Conservation (phyloP, 2,797 vertebrate genomes). For the Gadopsis bispinosus region DNA sequence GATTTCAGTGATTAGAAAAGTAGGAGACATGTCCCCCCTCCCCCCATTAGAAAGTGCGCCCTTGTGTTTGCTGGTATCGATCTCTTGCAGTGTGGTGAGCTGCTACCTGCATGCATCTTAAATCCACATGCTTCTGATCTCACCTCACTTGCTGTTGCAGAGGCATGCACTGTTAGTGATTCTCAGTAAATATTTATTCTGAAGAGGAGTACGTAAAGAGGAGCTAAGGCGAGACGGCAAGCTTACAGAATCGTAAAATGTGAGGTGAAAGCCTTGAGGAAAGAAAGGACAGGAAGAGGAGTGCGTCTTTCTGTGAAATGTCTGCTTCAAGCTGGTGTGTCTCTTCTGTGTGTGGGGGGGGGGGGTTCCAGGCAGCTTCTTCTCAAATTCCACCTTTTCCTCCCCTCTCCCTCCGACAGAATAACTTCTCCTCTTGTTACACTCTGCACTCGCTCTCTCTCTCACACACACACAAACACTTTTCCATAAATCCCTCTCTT, state of each 20-base stretch:
- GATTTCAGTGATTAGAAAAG: background rate
- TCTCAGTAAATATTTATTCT: conserved; percentile 59
- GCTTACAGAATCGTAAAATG: conserved; percentile 5
- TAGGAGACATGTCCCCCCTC: background rate
- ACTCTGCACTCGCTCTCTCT: conserved; percentile 19
- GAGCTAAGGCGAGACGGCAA: conserved; percentile 9
- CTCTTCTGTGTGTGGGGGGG: background rate
- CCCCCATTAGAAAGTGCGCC: background rate
- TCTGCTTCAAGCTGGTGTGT: conserved; percentile 51
- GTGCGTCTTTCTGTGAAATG: conserved; percentile 41
- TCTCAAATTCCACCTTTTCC: conserved; percentile 68
- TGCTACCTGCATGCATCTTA: background rate
- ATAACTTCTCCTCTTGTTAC: conserved; percentile 63
- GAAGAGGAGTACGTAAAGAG: conserved; percentile 19
- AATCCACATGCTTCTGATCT: conserved; percentile 10
- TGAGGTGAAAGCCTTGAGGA: conserved; percentile 21
- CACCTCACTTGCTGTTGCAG: conserved; percentile 12
- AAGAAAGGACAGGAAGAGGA: conserved; percentile 15
- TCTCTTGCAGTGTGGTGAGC: conserved; percentile 3
- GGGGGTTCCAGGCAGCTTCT: conserved; percentile 18
- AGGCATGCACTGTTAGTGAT: conserved; percentile 34
- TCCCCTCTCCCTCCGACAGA: conserved; percentile 58
- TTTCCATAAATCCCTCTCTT: conserved; percentile 63
- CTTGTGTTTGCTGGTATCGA: background rate
- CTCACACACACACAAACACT: conserved; percentile 13